Percentiles rank a stretch among this genome's conserved stretches.
phyloP scores from a whole-genome alignment of 2,113 vertebrate species.

The Stigmatopora nigra region DNA sequence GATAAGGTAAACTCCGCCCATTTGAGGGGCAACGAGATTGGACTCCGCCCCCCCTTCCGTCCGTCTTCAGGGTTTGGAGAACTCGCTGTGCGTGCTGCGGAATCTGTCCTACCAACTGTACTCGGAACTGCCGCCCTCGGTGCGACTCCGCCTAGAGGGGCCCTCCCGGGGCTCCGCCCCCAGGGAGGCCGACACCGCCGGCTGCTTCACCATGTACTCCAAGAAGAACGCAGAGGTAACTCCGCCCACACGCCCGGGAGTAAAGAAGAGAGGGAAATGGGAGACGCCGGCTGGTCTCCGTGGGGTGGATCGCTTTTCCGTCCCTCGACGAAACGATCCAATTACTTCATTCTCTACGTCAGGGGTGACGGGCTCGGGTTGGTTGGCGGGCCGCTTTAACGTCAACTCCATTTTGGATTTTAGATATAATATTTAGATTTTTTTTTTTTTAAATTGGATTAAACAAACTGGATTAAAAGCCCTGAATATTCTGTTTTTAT shows the following conservation, averaged over 20 bases:
- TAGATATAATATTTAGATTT: no score
- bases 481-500: no score
- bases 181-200: constrained; percentile 68
- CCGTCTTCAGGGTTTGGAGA: constrained; percentile 81
- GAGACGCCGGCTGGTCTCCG: constrained; percentile 16
- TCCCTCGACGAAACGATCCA: no score
- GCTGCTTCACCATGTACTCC: constrained; percentile 86
- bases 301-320: constrained; percentile 19
- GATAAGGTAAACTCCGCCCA: constrained; percentile 76
- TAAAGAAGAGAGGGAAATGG: constrained; percentile 13
- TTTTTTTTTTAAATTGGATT: no score
- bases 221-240: constrained; percentile 77
- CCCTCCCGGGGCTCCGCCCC: constrained; percentile 59
- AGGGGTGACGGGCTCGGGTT: no score
- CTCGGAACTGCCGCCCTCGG: constrained; percentile 80
- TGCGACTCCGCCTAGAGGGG: constrained; percentile 80
- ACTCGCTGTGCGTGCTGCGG: constrained; percentile 83
- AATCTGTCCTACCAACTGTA: constrained; percentile 96
- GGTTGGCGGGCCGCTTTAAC: no score
- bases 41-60: neutral
- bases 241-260: neutral
- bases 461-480: no score
- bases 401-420: no score
- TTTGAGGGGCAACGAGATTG: neutral
- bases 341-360: no score